These are phyloP conservation scores for Steatornis caripensis DNA, from an alignment of 2,113 vertebrate species.

Conservation along the genomic window DNA sequence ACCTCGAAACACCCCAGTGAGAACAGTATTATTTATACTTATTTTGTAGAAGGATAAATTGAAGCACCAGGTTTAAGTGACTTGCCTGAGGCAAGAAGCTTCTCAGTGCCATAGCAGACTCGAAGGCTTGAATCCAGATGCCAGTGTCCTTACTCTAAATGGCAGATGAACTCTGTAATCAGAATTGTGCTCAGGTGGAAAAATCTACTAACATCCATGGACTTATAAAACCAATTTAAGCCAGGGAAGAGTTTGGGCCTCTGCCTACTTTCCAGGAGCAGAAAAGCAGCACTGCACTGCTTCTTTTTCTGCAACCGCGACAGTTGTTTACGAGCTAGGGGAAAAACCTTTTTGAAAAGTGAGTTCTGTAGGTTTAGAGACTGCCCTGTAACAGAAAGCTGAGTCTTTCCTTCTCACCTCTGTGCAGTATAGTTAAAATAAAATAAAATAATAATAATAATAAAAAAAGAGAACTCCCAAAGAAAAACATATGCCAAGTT, in stretches of 20 bases:
- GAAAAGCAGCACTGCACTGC: neutral
- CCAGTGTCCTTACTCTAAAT: neutral
- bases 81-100: conserved; percentile 11
- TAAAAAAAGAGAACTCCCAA: neutral
- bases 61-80: neutral
- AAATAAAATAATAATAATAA: too few species aligned
- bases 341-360: neutral
- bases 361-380: neutral
- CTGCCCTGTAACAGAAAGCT: neutral
- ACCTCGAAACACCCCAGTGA: neutral
- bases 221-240: neutral
- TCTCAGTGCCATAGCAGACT: neutral
- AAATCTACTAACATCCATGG: neutral
- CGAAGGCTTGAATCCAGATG: neutral
- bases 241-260: neutral
- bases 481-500: neutral
- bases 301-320: neutral
- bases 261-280: neutral
- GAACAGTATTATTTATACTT: conserved; percentile 23
- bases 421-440: neutral
- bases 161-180: neutral
- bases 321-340: neutral
- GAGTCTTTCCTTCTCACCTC: neutral
- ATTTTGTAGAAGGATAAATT: conserved; percentile 17
- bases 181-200: neutral